A percentile compares a stretch with the other conserved stretches of the same genome.
phyloP scores from a whole-genome alignment of 1,140 invertebrate genomes.

The Eriocheir sinensis region DNA sequence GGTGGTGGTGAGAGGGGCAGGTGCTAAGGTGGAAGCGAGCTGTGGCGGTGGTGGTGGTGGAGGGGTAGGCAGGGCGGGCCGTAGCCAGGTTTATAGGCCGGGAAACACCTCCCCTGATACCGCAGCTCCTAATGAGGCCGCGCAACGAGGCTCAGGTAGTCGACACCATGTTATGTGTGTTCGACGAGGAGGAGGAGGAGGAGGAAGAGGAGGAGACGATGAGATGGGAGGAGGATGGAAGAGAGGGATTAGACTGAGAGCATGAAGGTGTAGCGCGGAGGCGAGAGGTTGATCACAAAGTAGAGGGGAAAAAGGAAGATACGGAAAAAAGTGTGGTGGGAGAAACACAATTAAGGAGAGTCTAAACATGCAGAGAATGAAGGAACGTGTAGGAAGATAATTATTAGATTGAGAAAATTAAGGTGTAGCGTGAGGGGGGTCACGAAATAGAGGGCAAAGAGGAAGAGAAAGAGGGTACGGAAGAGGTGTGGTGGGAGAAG shows the following conservation, averaged over 20 bases:
- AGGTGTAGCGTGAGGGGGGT: not conserved
- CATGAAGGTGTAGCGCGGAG: not conserved
- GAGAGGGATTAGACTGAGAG: not conserved
- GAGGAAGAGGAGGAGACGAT: not conserved
- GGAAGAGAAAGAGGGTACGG: not conserved
- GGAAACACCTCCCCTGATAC: conserved; percentile 71
- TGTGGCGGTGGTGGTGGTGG: not conserved
- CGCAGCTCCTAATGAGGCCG: conserved; percentile 65
- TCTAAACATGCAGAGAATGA: not conserved
- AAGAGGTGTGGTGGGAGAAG: too few relatives aligned
- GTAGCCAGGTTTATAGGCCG: conserved; percentile 64
- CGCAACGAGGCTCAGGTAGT: conserved; percentile 67
- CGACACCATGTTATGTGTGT: conserved; percentile 73
- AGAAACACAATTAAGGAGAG: not conserved
- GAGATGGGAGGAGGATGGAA: not conserved
- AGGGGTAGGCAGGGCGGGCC: conserved; percentile 41
- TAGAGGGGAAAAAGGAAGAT: not conserved
- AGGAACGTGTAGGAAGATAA: not conserved
- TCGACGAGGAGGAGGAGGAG: not conserved
- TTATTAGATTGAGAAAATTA: too few relatives aligned
- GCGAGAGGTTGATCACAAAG: not conserved
- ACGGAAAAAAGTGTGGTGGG: not conserved
- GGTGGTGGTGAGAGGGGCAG: not conserved
- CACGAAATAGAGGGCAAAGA: not conserved
- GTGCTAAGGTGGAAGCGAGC: too few relatives aligned